Evolutionary conservation across 2,113 vertebrate species (phyloP), one percentile per base, ranked within the genome.

Genomic region (Pseudorectes ferrugineus): DNA sequence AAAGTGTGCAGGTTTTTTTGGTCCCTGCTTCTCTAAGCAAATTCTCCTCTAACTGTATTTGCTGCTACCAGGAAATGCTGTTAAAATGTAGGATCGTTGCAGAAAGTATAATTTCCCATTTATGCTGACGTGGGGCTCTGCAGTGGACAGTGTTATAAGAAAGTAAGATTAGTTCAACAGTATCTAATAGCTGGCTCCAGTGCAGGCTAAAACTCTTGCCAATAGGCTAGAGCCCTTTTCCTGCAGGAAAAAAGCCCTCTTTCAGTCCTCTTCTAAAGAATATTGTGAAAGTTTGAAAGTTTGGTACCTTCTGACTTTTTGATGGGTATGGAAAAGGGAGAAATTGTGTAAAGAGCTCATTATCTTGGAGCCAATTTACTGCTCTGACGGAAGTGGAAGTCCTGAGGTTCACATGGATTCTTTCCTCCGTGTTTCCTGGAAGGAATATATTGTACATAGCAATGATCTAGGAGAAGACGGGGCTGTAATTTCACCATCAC

Each of bases 41-140:
- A 92, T 82, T 92, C 42, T 87, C 72, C 54, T 67, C 57, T 88
- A 66, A 42, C 73, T 85, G 6, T 76, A 85, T 77, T 86, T 96
- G 86, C 70, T 1, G 3, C 49, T 58, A 22, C 54, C 68, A 82
- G 91, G 78, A 85, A 89, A 71, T 76, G 77, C 70, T 92, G 57
- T 95, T 89, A 93, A 94, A 85, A 68, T 57, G 61, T 55, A 66
- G 77, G 48, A 48, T 76, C 2, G 0, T 42, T 76, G 59, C 59
- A 88, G 83, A 93, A 96, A 83, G 33, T n/a, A 22, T 75, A 28
- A 92, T 94, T 90, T 87, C 29, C 52, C 19, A 42, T 67, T 92
- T 95, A 14, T 35, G 85, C 75, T 85, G 83, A 80, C 36, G 7
- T 31, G 45, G 78, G 79, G 26, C 62, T 81, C 33, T 83, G 3